Percentiles rank a stretch among this genome's conserved stretches.
Evolutionary conservation across 2,888 invertebrate genomes (phyloP).

Genomic region (Orchestes rusci): DNA sequence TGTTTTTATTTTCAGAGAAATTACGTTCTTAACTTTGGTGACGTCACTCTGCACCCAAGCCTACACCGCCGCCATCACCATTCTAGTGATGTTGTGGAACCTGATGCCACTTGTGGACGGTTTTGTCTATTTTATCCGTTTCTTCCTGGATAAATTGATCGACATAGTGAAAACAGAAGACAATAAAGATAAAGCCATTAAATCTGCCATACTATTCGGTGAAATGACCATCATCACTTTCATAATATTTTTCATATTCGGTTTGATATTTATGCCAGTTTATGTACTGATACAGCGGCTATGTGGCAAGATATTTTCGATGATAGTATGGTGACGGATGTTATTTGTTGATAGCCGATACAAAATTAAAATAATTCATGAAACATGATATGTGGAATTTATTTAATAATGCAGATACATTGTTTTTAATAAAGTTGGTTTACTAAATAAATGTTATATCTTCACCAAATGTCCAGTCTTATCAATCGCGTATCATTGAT

Average conservation of each 20-base stretch:
- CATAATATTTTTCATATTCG: conserved; percentile 37
- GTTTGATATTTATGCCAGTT: conserved; percentile 38
- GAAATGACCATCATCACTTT: conserved; percentile 36
- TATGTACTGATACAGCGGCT: conserved; percentile 30
- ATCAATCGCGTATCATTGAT: too few species aligned
- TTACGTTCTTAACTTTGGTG: conserved; percentile 36
- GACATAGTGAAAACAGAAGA: conserved; percentile 37
- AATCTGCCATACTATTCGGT: conserved; percentile 34
- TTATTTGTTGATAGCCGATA: too few species aligned
- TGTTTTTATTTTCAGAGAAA: conserved; percentile 38
- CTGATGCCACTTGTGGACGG: conserved; percentile 34
- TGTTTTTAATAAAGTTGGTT: too few species aligned
- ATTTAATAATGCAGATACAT: too few species aligned
- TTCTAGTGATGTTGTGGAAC: conserved; percentile 38
- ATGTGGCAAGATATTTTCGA: conserved; percentile 30
- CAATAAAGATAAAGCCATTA: conserved; percentile 34
- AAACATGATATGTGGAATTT: too few species aligned
- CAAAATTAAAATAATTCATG: too few species aligned
- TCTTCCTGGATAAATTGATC: conserved; percentile 39
- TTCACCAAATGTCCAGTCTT: too few species aligned
- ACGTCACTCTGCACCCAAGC: conserved; percentile 36
- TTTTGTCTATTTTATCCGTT: conserved; percentile 37
- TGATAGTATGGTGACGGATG: conserved; percentile 31
- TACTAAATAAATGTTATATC: too few species aligned
- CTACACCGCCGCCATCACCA: conserved; percentile 36